Evolutionary conservation across 2,888 invertebrate genomes (phyloP), one percentile per base, ranked within the genome.

Genomic region (Thelaira solivaga): DNA sequence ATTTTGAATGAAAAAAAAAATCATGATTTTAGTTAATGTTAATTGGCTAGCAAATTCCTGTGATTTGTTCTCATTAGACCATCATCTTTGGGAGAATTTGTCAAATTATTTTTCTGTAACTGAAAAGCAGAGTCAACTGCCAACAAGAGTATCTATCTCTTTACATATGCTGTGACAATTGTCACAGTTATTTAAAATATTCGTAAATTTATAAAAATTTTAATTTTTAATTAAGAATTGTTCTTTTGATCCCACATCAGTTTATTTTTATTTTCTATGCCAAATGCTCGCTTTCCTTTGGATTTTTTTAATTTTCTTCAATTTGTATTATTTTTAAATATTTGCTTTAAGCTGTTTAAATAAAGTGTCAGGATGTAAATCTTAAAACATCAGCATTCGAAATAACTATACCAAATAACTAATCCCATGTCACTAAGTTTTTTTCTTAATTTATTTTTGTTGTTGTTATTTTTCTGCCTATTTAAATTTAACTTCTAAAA

Each of bases 331-430:
- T 49, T 49, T 59, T 49, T 59, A 53, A 75, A 61, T 13, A 53
- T 16, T n/a, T n/a, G n/a, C n/a, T n/a, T 53, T 22, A 75, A 62
- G 57, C 62, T 57, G 57, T 75, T 75, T 69, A 57, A 68, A 49
- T 75, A 62, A 75, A 75, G 68, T 68, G 75, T 62, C 75, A 75
- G 62, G 55, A 75, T 74, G 61, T 61, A 45, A 53, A 61, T 74
- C 51, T 74, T 49, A 43, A n/a, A 43, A 74, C 31, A 24, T 22
- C 18, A 41, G n/a, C 2, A 41, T 18, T n/a, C 45, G 36, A 7
- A 62, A 45, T 22, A 53, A 16, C 61, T 47, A 55, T n/a, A n/a
- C n/a, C 41, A 62, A 71, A 71, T 26, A 36, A 16, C 36, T 59
- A 61, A 74, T 67, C 74, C 61, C 61, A 16, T 61, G 61, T 68